Base-by-base conservation (phyloP, 1,140 invertebrate genomes). In the Trissolcus basalis region DNA sequence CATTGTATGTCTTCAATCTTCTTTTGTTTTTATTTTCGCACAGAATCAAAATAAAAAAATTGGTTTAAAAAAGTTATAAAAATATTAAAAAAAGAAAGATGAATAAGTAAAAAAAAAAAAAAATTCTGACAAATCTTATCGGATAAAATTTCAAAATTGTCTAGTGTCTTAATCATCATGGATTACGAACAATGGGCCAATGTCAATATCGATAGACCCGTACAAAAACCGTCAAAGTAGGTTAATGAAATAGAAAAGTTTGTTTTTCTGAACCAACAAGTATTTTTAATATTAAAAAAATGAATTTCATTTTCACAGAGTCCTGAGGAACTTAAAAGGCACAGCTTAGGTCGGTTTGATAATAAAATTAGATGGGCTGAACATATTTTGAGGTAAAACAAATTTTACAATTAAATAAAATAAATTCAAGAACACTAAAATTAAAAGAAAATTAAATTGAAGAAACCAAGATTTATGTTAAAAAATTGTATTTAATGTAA, bases 381-480 rank as follows among this genome's bases (percentile, higher is more conserved):
- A 1, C 36, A 83, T 69, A 78, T 87, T 69, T 74, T 86, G 10
- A 50, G 48, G 86, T 86, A 80, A n/a, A n/a, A n/a, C n/a, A n/a
- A n/a, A n/a, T n/a, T n/a, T n/a, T n/a, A n/a, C n/a, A 84, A 83
- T 19, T 35, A 6, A 10, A 10, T 35, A 35, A 10, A 35, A 5
- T n/a, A n/a, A 35, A 35, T 35, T 35, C 33, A 35, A 6, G 33
- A 35, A 10, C 33, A 6, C 10, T 49, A 13, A 43, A 36, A 85
- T 63, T 27, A 72, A 12, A 45, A 60, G 12, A 45, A 11, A 51
- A 47, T 32, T 9, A 27, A 49, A n/a, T n/a, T n/a, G n/a, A n/a
- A n/a, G n/a, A n/a, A n/a, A n/a, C n/a, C n/a, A n/a, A n/a, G n/a
- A n/a, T n/a, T n/a, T n/a, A n/a, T n/a, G n/a, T n/a, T n/a, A n/a